Evolutionary conservation across 2,888 invertebrate species (phyloP), one percentile per base, ranked within the genome.

Genomic region (Criorhina ranunculi): DNA sequence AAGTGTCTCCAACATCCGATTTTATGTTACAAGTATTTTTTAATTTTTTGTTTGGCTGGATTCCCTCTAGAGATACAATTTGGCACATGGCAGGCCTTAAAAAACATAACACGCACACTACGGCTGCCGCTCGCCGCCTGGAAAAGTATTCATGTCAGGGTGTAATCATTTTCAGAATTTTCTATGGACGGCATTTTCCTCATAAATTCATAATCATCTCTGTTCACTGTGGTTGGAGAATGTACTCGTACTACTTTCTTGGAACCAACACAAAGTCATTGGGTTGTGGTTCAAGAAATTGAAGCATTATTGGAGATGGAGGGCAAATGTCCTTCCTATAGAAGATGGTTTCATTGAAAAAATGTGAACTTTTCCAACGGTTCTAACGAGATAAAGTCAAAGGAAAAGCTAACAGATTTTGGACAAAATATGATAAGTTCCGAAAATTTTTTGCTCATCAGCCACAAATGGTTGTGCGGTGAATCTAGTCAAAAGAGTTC

Each of bases 151-250:
- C 59, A 33, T 60, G 77, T 60, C 33, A 42, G 12, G 11, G 55
- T 51, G 49, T 17, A 57, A 49, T 46, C 69, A 76, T 57, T 62
- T 70, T 15, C 7, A 11, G 40, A 62, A 73, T 73, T 44, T 69
- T 64, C 64, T 40, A 15, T 42, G 46, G 53, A 60, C 37, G n/a
- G 44, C 11, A 40, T 37, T 72, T 66, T 46, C 2, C 35, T 12
- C 66, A 77, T 66, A 60, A 66, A 60, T 70, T 82, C 53, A 46
- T 77, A 82, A 77, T 77, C 70, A 66, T 76, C 59, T 29, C 55
- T 51, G 40, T 40, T 24, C 35, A 33, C 6, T 49, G 51, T 12
- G 53, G 59, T 29, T 42, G 7, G 8, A 19, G 70, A 40, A n/a
- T n/a, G n/a, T 55, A 35, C 17, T 17, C 11, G 19, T 12, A 35